These are phyloP conservation scores for Allobates femoralis DNA, from an alignment of 2,797 vertebrate genomes.

Conservation along the genomic window DNA sequence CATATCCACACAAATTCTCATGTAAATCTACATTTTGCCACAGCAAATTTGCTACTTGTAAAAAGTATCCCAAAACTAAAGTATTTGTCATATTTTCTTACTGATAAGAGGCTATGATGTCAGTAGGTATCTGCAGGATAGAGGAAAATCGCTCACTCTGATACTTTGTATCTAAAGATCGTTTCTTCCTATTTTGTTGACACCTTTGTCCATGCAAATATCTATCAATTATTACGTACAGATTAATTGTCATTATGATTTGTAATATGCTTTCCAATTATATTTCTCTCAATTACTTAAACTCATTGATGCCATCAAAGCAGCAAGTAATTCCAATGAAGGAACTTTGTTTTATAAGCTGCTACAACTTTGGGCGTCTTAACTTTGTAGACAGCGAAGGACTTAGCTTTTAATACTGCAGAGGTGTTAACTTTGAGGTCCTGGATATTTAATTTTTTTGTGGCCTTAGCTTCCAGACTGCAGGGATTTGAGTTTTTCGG, in stretches of 20 bases:
- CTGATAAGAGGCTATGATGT: too few species aligned
- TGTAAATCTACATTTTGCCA: too few species aligned
- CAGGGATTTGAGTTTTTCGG: constrained; percentile 32
- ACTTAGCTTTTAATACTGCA: constrained; percentile 38
- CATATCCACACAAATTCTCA: too few species aligned
- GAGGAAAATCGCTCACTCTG: background rate
- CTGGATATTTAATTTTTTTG: constrained; percentile 43
- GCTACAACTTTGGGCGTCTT: background rate
- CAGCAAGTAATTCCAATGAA: constrained; percentile 16
- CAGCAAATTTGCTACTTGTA: too few species aligned
- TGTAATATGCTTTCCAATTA: background rate
- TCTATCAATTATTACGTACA: background rate
- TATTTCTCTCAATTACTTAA: background rate
- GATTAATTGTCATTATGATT: too few species aligned
- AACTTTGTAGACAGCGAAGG: constrained; percentile 1
- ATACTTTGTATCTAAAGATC: background rate
- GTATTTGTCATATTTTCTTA: too few species aligned
- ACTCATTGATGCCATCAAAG: background rate
- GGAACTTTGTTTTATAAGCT: constrained; percentile 26
- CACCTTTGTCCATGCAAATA: background rate
- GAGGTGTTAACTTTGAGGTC: constrained; percentile 42
- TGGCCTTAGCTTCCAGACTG: constrained; percentile 24
- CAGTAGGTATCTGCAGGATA: too few species aligned
- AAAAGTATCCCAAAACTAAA: too few species aligned
- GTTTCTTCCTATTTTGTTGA: background rate